Conservation (phyloP, 2,888 invertebrate species). For the Ennomos erosarius region DNA sequence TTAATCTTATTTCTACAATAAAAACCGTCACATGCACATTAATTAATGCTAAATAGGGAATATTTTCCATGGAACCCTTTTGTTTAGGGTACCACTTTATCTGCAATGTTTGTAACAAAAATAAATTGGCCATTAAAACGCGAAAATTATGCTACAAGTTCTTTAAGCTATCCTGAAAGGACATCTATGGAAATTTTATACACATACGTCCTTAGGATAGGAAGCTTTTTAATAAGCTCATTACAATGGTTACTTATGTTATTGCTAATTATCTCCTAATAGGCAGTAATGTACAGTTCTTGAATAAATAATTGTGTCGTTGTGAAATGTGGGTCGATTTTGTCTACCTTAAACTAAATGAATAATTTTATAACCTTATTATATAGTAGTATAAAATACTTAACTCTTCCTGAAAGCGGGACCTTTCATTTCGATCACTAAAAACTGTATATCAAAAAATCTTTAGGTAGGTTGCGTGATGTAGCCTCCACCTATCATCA, state of each 20-base stretch:
- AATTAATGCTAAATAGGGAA: too few relatives aligned
- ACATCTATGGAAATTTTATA: constrained; percentile 1
- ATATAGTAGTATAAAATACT: too few relatives aligned
- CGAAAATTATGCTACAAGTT: background rate
- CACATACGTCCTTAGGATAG: constrained; percentile 4
- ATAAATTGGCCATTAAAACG: background rate
- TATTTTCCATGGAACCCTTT: background rate
- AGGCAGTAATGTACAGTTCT: constrained; percentile 1
- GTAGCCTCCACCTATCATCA: background rate
- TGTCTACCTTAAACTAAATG: background rate
- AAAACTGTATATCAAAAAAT: too few relatives aligned
- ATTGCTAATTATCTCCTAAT: constrained; percentile 11
- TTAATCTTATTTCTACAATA: too few relatives aligned
- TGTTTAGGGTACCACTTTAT: background rate
- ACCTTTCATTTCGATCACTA: too few relatives aligned
- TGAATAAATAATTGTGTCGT: too few relatives aligned
- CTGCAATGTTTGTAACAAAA: constrained; percentile 4
- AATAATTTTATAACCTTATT: too few relatives aligned
- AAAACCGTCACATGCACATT: background rate
- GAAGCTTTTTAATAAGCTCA: too few relatives aligned
- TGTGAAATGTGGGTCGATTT: too few relatives aligned
- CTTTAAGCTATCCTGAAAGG: background rate
- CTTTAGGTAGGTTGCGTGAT: too few relatives aligned
- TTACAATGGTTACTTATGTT: background rate
- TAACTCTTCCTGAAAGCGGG: too few relatives aligned